These are phyloP conservation scores for Lamprotornis superbus DNA, from an alignment of 2,113 vertebrate species.

Conservation along the genomic window DNA sequence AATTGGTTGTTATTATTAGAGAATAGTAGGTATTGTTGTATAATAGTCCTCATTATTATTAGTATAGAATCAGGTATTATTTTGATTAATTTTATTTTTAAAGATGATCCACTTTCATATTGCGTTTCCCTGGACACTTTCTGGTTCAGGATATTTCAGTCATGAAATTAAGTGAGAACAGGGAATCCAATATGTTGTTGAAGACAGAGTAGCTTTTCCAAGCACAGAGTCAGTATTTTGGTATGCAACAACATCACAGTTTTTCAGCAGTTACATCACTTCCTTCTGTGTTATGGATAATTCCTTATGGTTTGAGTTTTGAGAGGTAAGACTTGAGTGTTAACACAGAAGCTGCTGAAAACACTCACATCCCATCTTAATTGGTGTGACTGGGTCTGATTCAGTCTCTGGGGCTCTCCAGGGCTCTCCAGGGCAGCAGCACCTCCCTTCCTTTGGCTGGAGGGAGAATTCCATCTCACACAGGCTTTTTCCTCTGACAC, in stretches of 20 bases:
- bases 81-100: not conserved
- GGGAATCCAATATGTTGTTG: not conserved
- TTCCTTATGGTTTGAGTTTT: not conserved
- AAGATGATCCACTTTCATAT: not conserved
- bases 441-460: not conserved
- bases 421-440: not conserved
- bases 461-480: not conserved
- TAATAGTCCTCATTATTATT: not conserved
- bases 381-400: not conserved
- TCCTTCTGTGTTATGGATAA: accelerated
- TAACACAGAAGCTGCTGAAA: not conserved
- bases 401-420: not conserved
- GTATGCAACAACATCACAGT: not conserved
- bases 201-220: not conserved
- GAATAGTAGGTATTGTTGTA: not conserved
- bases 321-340: not conserved
- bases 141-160: not conserved
- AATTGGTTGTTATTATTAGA: not conserved
- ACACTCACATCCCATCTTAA: not conserved
- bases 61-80: not conserved
- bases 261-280: not conserved
- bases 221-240: not conserved
- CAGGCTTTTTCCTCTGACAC: too few species aligned
- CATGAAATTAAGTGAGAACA: not conserved
- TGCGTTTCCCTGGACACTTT: not conserved